phyloP scores from a whole-genome alignment of 2,888 invertebrate genomes.

The Muschampia plurimacula region DNA sequence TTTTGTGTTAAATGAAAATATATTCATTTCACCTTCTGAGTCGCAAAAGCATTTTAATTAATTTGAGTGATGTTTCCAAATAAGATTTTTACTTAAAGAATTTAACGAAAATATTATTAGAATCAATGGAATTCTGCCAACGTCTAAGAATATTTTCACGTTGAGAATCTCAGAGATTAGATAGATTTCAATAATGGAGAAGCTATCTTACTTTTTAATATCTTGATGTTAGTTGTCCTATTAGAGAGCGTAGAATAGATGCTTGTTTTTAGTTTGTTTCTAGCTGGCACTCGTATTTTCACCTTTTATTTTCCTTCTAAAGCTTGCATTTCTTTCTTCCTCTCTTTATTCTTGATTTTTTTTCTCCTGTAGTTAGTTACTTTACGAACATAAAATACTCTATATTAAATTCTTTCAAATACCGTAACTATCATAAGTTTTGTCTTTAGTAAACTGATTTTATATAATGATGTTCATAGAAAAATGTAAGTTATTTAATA shows the following conservation, averaged over 20 bases:
- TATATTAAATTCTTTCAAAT: conserved; percentile 29
- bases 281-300: conserved; percentile 83
- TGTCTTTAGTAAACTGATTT: background rate
- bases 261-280: conserved; percentile 77
- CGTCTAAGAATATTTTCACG: background rate
- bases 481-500: background rate
- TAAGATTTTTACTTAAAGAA: background rate
- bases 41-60: too few species aligned
- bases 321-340: conserved; percentile 69
- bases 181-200: background rate
- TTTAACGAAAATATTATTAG: background rate
- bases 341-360: conserved; percentile 56
- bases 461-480: background rate
- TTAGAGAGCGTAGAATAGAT: conserved; percentile 70
- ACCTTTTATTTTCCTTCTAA: conserved; percentile 70
- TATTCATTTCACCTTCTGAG: background rate
- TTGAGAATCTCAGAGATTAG: background rate
- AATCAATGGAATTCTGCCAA: background rate
- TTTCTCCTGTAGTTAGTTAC: conserved; percentile 72
- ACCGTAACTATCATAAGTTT: background rate
- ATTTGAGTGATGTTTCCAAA: background rate
- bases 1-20: background rate
- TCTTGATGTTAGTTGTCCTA: conserved; percentile 78
- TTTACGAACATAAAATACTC: conserved; percentile 45
- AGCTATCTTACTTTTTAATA: conserved; percentile 41